Percentiles rank a stretch among this genome's conserved stretches.
Evolutionary conservation across 2,113 vertebrate genomes (phyloP).

Genomic region (Brienomyrus brachyistius): DNA sequence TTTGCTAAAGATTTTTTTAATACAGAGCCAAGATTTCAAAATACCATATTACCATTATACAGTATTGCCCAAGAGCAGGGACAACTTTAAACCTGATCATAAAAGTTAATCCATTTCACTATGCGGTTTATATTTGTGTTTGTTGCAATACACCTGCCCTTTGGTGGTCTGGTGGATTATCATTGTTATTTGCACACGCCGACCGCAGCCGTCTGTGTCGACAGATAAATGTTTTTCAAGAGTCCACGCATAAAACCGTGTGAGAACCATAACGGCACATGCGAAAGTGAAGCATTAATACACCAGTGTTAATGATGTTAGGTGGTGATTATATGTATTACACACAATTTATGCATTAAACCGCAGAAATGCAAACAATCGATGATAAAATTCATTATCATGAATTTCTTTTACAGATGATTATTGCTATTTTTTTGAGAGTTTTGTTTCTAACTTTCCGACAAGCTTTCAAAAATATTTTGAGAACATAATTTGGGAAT

Average conservation of each 20-base stretch:
- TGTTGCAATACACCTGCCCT: background rate
- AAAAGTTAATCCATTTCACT: background rate
- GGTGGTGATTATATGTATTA: background rate
- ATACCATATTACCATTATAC: too few relatives aligned
- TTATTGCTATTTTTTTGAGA: background rate
- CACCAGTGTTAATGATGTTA: background rate
- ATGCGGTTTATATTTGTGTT: background rate
- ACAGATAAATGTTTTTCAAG: background rate
- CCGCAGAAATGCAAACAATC: background rate
- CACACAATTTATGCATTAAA: background rate
- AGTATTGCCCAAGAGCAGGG: background rate
- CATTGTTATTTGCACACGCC: background rate
- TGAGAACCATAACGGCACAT: background rate
- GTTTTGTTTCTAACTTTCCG: too few relatives aligned
- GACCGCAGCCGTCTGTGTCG: background rate
- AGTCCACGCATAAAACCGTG: background rate
- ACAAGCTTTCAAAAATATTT: too few relatives aligned
- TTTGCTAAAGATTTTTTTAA: background rate
- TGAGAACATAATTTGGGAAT: background rate
- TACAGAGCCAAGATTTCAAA: background rate
- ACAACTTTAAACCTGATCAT: background rate
- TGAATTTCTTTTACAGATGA: background rate
- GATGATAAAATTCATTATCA: background rate
- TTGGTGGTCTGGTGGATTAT: background rate
- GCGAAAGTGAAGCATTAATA: background rate